Evolutionary conservation across 2,113 vertebrate species (phyloP), one percentile per base, ranked within the genome.

Genomic region (human (Homo sapiens)): DNA sequence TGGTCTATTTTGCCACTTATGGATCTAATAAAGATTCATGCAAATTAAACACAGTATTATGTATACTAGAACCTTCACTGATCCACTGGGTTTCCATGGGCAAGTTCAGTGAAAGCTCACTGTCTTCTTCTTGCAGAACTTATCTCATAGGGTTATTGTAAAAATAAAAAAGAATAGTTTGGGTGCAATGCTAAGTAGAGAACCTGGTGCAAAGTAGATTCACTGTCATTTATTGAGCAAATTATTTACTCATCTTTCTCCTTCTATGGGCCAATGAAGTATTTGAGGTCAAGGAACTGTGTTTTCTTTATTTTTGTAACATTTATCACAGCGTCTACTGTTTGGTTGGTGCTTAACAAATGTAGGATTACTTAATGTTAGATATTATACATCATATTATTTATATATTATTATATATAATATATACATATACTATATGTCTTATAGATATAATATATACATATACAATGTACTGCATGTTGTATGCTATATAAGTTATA

Each of bases 391-490:
- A 75, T 64, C 9, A 20, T 64, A 72, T 84, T 30, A 52, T 52
- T 52, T 84, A 50, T 57, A 61, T 66, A 82, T 64, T 66, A 82
- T 64, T 78, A 9, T 48, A 40, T 95, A 1, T 22, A 9, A 89
- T 97, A 76, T 96, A 97, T 75, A 81, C 9, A 94, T 88, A 88
- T 16, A 30, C 22, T 48, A 32, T 61, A 40, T 93, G 25, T 52
- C 32, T 70, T 80, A 45, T 48, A 18, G 55, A 76, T 76, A 1
- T 45, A 76, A 50, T 75, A 48, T 38, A 75, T 70, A 61, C 43
- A 85, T 25, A 78, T 0, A 6, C 1, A 7, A 23, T 96, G 50
- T 13, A 76, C 16, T 85, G 4, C 3, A 66, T 96, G 43, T 52
- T 94, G 55, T 97, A 89, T 89, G 32, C 78, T 96, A 52, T 81